phyloP scores from a whole-genome alignment of 2,797 vertebrate genomes.

The Allobates femoralis region DNA sequence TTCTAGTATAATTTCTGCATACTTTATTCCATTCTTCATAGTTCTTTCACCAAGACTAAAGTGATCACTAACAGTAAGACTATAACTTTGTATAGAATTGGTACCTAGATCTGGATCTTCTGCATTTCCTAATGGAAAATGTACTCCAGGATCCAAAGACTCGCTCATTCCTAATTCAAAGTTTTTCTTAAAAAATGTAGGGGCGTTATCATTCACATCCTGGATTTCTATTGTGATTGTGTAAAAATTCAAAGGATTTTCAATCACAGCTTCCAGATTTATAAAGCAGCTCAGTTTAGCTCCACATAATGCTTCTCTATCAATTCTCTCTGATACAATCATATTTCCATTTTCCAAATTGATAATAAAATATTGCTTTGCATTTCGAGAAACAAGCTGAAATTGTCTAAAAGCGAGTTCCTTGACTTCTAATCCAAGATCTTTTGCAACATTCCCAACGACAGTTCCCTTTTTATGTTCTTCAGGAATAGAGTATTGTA shows the following conservation, averaged over 20 bases:
- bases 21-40: constrained; percentile 65
- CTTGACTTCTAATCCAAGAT: constrained; percentile 66
- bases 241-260: constrained; percentile 68
- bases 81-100: constrained; percentile 69
- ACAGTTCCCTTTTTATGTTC: constrained; percentile 66
- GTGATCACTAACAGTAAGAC: constrained; percentile 59
- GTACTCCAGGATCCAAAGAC: constrained; percentile 67
- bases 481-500: constrained; percentile 65
- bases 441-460: constrained; percentile 65
- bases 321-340: constrained; percentile 71
- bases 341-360: constrained; percentile 64
- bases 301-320: constrained; percentile 70
- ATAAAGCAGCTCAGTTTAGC: constrained; percentile 62
- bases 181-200: constrained; percentile 64
- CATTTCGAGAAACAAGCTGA: constrained; percentile 24
- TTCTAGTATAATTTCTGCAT: constrained; percentile 68
- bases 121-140: constrained; percentile 69
- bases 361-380: constrained; percentile 47
- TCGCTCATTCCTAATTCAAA: constrained; percentile 68
- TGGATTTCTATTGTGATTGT: constrained; percentile 68
- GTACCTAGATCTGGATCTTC: constrained; percentile 68
- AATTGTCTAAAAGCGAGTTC: constrained; percentile 38
- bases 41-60: constrained; percentile 69
- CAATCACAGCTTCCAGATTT: constrained; percentile 69
- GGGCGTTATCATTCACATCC: constrained; percentile 71